phyloP scores from a whole-genome alignment of 53 echinoderm and acorn worm genomes.

The Astropecten irregularis region DNA sequence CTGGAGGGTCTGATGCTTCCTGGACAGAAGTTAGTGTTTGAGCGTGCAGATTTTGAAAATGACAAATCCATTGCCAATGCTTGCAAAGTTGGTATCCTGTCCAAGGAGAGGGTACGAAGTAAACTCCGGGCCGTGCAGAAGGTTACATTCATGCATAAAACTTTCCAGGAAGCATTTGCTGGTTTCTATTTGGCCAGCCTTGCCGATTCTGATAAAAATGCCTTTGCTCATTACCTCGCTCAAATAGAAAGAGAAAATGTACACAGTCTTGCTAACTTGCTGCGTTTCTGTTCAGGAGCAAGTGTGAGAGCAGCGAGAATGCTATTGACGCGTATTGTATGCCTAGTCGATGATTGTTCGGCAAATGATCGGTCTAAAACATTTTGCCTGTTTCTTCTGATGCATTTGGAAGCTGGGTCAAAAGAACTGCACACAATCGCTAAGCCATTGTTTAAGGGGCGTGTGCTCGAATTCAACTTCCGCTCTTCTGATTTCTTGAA shows the following conservation, averaged over 20 bases:
- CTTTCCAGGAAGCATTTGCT: too few species aligned
- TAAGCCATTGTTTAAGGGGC: background rate
- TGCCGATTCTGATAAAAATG: background rate
- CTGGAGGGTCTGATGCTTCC: too few species aligned
- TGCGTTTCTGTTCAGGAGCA: conserved; percentile 28
- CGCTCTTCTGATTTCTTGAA: too few species aligned
- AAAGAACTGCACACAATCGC: background rate
- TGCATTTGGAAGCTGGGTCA: too few species aligned
- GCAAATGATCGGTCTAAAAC: background rate
- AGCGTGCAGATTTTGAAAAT: background rate
- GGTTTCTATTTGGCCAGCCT: too few species aligned
- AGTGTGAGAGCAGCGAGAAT: too few species aligned
- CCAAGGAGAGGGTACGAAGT: background rate
- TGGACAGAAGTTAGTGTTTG: too few species aligned
- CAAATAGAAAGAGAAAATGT: background rate
- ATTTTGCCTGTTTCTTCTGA: background rate
- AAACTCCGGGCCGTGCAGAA: too few species aligned
- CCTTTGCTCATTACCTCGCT: too few species aligned
- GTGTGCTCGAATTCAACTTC: background rate
- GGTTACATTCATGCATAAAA: too few species aligned
- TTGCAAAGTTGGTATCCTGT: background rate
- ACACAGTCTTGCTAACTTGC: background rate
- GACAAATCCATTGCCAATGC: background rate
- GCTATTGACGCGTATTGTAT: too few species aligned
- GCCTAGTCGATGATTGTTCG: background rate